phyloP scores from a whole-genome alignment of 2,797 vertebrate genomes.

The Sebastes kiyomatsui region DNA sequence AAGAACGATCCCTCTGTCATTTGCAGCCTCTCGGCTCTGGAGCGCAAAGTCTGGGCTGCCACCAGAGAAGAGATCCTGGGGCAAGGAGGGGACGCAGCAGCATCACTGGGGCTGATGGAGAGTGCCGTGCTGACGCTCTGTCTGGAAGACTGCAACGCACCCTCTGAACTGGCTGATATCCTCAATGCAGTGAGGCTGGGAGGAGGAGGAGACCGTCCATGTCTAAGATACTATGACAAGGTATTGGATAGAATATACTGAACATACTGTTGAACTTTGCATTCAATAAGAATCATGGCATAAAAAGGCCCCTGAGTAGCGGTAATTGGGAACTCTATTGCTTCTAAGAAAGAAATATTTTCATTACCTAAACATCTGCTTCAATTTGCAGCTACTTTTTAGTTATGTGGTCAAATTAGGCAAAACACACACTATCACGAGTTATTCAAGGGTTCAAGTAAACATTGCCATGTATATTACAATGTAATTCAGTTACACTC shows the following conservation, averaged over 20 bases:
- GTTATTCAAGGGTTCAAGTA: background rate
- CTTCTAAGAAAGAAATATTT: background rate
- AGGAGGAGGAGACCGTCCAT: conserved; percentile 53
- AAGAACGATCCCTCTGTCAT: conserved; percentile 65
- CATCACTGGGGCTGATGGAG: conserved; percentile 80
- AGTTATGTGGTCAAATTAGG: background rate
- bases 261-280: background rate
- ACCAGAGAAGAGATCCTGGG: conserved; percentile 75
- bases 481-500: too few species aligned
- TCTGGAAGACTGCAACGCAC: conserved; percentile 76
- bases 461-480: background rate
- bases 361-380: background rate
- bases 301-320: background rate
- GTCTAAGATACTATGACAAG: conserved; percentile 85
- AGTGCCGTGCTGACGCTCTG: conserved; percentile 79
- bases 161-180: conserved; percentile 71
- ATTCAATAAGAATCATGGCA: background rate
- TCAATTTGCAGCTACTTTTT: background rate
- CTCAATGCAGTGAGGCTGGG: conserved; percentile 82
- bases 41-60: conserved; percentile 77
- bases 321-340: background rate
- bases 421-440: background rate
- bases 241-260: conserved; percentile 47
- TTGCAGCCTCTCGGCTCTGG: conserved; percentile 78
- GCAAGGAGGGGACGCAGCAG: conserved; percentile 62